Base-by-base conservation (phyloP, 1,140 invertebrate genomes). In the Trichonephila clavipes region DNA sequence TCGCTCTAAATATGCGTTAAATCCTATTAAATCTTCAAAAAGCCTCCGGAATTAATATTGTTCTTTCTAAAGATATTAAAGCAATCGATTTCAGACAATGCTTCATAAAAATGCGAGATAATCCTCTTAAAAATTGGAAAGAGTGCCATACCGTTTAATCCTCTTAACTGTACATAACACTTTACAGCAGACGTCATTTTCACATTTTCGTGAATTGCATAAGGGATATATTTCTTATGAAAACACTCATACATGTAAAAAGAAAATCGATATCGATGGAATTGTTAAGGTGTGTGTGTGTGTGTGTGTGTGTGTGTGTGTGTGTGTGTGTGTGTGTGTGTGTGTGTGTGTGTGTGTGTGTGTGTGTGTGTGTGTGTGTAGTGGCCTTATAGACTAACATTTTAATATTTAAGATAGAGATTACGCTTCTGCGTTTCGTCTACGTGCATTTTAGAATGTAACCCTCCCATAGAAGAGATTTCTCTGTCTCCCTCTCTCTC, bases 41-140 rank as follows among this genome's bases (percentile, higher is more conserved):
- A 77, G 69, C 34, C 24, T 77, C 8, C 7, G 6, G 16, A 77
- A 77, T 18, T 77, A 19, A 18, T 14, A 3, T 28, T 34, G 18
- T 77, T 28, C 6, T 6, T 34, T 18, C 24, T 6, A 19, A 16
- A 77, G 18, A 28, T 77, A 77, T 77, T 77, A 28, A 62, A 19
- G 16, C 28, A 77, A 77, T 77, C 69, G 69, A 77, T 77, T 77
- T 34, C 24, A 34, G 16, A 34, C 69, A 77, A 77, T 77, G 4
- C 28, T 77, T 40, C 3, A 4, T 4, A 34, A 18, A 77, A 34
- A 16, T 40, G 5, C 1, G 28, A 77, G 69, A 77, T 77, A 77
- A 77, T 77, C 69, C 69, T 77, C 69, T 77, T 77, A 77, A 18
- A 77, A 77, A 77, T 18, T 77, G 69, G 28, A 77, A 77, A 77